Evolutionary conservation across 2,888 invertebrate genomes (phyloP).

Genomic region (Ischnus inquisitorius): DNA sequence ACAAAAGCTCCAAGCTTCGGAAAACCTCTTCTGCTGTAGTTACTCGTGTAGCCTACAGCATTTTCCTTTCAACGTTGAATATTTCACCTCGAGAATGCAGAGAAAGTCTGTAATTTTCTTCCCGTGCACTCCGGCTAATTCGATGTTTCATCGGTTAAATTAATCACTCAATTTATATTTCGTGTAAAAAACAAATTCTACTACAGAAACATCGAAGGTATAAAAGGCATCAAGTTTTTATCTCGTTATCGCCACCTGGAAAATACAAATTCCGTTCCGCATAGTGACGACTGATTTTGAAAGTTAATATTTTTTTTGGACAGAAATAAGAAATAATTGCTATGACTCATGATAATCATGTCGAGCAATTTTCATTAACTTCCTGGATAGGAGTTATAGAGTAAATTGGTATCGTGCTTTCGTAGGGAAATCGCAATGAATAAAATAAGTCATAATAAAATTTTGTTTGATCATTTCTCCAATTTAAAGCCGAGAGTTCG

Average conservation of each 20-base stretch:
- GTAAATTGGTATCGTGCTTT: too few species aligned
- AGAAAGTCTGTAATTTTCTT: background rate
- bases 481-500: too few species aligned
- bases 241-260: background rate
- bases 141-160: constrained; percentile 5
- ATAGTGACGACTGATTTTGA: background rate
- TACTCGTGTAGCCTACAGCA: constrained; percentile 2
- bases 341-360: too few species aligned
- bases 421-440: too few species aligned
- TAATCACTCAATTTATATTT: background rate
- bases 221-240: background rate
- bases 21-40: background rate
- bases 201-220: background rate
- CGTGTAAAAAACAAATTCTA: background rate
- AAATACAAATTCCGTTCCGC: background rate
- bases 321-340: too few species aligned
- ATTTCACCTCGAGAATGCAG: background rate
- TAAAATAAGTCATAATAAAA: too few species aligned
- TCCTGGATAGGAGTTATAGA: too few species aligned
- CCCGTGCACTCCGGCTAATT: background rate
- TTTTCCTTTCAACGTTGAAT: background rate
- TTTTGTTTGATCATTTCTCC: too few species aligned
- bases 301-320: background rate
- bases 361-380: too few species aligned
- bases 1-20: constrained; percentile 9